phyloP scores from a whole-genome alignment of 2,888 invertebrate species.

The Formica aserva region DNA sequence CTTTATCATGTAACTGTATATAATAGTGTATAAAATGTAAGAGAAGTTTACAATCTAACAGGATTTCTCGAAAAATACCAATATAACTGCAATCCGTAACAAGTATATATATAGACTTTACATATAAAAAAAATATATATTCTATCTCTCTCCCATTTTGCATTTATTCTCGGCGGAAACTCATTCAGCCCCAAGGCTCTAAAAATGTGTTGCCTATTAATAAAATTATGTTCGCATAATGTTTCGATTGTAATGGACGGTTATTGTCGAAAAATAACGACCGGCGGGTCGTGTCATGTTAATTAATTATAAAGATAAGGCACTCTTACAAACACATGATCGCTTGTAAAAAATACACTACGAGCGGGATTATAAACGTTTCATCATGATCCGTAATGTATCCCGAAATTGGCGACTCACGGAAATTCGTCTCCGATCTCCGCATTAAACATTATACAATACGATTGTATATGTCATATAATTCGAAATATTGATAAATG shows the following conservation, averaged over 20 bases:
- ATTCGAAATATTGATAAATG: slow-evolving; percentile 57
- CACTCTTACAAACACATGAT: slow-evolving; percentile 71
- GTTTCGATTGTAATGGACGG: slow-evolving; percentile 83
- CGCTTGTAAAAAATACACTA: slow-evolving; percentile 70
- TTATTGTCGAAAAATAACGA: slow-evolving; percentile 81
- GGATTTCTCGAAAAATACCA: slow-evolving; percentile 75
- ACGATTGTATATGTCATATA: slow-evolving; percentile 26
- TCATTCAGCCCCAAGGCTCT: slow-evolving; percentile 71
- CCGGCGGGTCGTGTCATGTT: slow-evolving; percentile 70
- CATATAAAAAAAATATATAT: slow-evolving; percentile 82
- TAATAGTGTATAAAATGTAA: slow-evolving; percentile 78
- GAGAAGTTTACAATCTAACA: slow-evolving; percentile 81
- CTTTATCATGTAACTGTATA: slow-evolving; percentile 77
- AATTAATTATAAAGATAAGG: slow-evolving; percentile 77
- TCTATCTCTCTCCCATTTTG: slow-evolving; percentile 69
- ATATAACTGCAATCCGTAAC: slow-evolving; percentile 83
- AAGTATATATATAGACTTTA: slow-evolving; percentile 82
- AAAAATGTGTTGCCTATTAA: slow-evolving; percentile 78
- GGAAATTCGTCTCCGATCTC: slow-evolving; percentile 59
- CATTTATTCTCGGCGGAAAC: slow-evolving; percentile 69
- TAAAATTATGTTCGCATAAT: slow-evolving; percentile 79
- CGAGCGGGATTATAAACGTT: slow-evolving; percentile 63
- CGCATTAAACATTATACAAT: slow-evolving; percentile 38
- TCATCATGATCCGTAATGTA: slow-evolving; percentile 58
- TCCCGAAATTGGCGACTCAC: slow-evolving; percentile 62